Percentiles rank a stretch among this genome's conserved stretches.
Evolutionary conservation across 1,140 invertebrate species (phyloP).

Genomic region (Choristoneura fumiferana): DNA sequence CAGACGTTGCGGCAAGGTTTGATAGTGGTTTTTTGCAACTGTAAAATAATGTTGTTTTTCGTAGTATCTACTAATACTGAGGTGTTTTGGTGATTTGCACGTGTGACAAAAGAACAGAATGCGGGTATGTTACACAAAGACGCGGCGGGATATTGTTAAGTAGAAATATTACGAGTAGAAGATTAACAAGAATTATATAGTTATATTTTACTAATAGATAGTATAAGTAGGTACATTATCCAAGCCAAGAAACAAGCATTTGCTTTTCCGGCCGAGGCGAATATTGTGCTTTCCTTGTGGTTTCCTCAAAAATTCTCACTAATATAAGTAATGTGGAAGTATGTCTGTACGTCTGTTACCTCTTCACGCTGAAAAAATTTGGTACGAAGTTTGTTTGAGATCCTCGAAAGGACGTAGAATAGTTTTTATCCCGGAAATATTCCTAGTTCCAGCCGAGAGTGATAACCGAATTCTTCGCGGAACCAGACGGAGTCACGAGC

Average conservation of each 20-base stretch:
- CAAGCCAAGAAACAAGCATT: background rate
- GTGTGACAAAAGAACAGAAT: background rate
- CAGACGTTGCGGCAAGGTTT: background rate
- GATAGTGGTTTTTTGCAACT: background rate
- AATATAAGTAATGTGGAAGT: no score
- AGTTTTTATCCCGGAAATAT: no score
- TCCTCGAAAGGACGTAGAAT: no score
- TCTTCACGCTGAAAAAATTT: no score
- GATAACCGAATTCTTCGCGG: no score
- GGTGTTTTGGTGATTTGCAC: background rate
- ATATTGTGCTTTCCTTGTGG: no score
- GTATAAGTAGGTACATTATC: background rate
- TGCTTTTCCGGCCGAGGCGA: no score
- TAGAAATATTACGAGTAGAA: background rate
- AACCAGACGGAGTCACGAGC: no score
- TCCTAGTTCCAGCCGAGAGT: no score
- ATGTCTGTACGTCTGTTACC: no score
- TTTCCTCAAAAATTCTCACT: no score
- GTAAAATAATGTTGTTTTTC: background rate
- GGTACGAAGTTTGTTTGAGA: no score
- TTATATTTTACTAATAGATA: background rate
- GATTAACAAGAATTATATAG: background rate
- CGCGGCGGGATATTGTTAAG: background rate
- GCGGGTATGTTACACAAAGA: slow-evolving; percentile 6
- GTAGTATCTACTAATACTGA: background rate